Evolutionary conservation across 2,797 vertebrate genomes (phyloP).

Genomic region (Euphonia xanthogaster): DNA sequence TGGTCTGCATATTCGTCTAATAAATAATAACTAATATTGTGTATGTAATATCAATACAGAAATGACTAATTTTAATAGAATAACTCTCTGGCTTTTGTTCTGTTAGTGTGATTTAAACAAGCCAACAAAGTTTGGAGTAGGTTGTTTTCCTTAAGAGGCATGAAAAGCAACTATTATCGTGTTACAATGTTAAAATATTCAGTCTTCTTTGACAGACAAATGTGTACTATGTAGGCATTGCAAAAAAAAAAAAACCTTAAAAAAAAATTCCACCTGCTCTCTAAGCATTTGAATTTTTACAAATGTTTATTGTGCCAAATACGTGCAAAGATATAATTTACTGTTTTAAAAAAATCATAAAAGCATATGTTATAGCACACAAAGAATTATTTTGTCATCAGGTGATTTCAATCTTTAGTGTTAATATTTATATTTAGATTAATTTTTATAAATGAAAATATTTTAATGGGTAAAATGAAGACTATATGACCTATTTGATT

Average conservation of each 20-base stretch:
- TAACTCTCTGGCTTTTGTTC: constrained; percentile 69
- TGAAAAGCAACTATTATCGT: constrained; percentile 76
- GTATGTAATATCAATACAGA: constrained; percentile 70
- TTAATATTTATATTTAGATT: constrained; percentile 83
- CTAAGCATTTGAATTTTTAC: constrained; percentile 76
- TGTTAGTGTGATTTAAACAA: constrained; percentile 73
- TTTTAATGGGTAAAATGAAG: constrained; percentile 77
- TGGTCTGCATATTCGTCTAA: constrained; percentile 52
- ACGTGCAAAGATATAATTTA: constrained; percentile 77
- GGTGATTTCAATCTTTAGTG: constrained; percentile 81
- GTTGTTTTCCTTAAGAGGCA: constrained; percentile 79
- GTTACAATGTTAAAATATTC: constrained; percentile 78
- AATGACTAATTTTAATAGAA: constrained; percentile 66
- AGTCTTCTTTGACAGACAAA: constrained; percentile 75
- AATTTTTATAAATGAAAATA: constrained; percentile 83
- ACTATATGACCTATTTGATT: constrained; percentile 62
- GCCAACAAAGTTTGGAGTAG: constrained; percentile 69
- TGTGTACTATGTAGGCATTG: constrained; percentile 80
- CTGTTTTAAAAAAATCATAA: constrained; percentile 72
- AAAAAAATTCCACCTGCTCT: constrained; percentile 61
- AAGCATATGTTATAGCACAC: constrained; percentile 75
- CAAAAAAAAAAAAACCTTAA: constrained; percentile 50
- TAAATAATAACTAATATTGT: constrained; percentile 61
- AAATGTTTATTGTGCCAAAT: constrained; percentile 82
- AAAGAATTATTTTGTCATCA: constrained; percentile 81